phyloP scores from a whole-genome alignment of 2,888 invertebrate genomes.

The Bombylius major region DNA sequence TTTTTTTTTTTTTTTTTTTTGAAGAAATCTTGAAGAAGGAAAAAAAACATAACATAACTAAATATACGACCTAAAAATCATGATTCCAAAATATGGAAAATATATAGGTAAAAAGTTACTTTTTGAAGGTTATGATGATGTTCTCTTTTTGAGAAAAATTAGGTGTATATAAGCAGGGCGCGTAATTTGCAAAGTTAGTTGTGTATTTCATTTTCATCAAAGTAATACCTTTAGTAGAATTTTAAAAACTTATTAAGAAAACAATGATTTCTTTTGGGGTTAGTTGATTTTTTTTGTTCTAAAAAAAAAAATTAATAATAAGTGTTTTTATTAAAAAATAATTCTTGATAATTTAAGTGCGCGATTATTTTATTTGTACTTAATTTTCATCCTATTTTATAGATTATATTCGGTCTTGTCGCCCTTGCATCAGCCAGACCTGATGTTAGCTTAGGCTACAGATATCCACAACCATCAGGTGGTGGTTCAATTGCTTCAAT shows the following conservation, averaged over 20 bases:
- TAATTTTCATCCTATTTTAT: too few relatives aligned
- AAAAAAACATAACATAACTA: too few relatives aligned
- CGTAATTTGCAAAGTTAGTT: not conserved
- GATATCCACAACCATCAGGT: slow-evolving; percentile 8
- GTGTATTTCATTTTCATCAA: not conserved
- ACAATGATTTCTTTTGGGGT: not conserved
- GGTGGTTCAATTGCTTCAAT: not conserved
- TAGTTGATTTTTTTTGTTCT: not conserved
- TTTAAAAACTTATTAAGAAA: not conserved
- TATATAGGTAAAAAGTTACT: too few relatives aligned
- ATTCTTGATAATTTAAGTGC: too few relatives aligned
- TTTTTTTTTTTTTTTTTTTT: too few relatives aligned
- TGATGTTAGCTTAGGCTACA: slow-evolving; percentile 13
- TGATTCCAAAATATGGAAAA: too few relatives aligned
- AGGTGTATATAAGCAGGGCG: not conserved
- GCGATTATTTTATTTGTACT: too few relatives aligned
- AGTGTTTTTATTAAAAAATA: too few relatives aligned
- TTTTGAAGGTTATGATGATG: too few relatives aligned
- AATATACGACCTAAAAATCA: too few relatives aligned
- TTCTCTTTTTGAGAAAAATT: not conserved
- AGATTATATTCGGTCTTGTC: not conserved
- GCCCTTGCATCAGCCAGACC: slow-evolving; percentile 8
- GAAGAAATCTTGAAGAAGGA: too few relatives aligned
- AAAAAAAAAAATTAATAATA: too few relatives aligned
- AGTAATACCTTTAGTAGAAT: not conserved